Evolutionary conservation across 2,888 invertebrate genomes (phyloP), one percentile per base, ranked within the genome.

Genomic region (Lithosia quadra): DNA sequence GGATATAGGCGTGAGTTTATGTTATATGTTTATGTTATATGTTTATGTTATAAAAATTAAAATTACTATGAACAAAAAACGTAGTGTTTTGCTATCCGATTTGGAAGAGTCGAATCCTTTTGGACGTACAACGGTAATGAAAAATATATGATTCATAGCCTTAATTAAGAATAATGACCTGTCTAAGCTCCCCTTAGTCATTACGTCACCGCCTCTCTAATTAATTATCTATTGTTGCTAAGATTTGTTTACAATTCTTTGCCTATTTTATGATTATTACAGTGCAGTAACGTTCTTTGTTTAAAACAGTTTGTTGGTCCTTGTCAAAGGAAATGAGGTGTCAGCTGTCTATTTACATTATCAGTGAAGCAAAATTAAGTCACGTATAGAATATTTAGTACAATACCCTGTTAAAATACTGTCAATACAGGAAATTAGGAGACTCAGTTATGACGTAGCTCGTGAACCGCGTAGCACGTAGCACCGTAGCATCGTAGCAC

Each of bases 381-480:
- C 49, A 61, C 24, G 15, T 13, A 61, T 13, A 49, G 49, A n/a
- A 49, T 49, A 49, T 49, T 49, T 64, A 11, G 24, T 43, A 24
- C 49, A 11, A 18, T 43, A 24, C 49, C 49, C 49, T 18, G 28
- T 22, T 18, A 56, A 65, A 59, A 59, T 22, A 9, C 28, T 53
- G 49, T 43, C 58, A 59, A 49, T 49, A 34, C 58, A 65, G 59
- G 65, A 60, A 49, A 65, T 59, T 59, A 58, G 33, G 33, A 49
- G 22, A 22, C 22, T 49, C 43, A 28, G 61, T 57, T 63, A 53
- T 57, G 53, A 2, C 71, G 62, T 71, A 73, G 68, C 73, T 15
- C 66, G 66, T 70, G 13, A 69, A 57, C 56, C 66, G 57, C 59
- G 64, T 66, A 70, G 68, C 70, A 55, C 72, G 69, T 67, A 72